Percentiles rank a stretch among this genome's conserved stretches.
phyloP scores from a whole-genome alignment of 1,140 invertebrate species.

The Hyposmocoma kahamanoa region DNA sequence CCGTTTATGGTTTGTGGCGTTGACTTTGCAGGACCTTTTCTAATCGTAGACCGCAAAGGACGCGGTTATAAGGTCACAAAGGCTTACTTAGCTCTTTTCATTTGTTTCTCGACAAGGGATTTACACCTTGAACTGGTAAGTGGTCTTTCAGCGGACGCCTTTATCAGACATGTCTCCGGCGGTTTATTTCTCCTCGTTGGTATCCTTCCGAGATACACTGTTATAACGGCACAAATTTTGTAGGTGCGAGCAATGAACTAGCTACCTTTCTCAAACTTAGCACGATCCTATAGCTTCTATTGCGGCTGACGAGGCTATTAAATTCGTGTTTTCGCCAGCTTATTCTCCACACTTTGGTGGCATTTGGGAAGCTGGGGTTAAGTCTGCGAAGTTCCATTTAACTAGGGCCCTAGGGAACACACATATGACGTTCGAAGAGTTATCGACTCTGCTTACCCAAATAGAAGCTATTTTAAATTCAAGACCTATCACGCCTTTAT shows the following conservation, averaged over 20 bases:
- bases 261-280: background rate
- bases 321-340: conserved; percentile 31
- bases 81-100: conserved; percentile 18
- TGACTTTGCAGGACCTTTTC: conserved; percentile 29
- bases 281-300: conserved; percentile 2
- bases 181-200: conserved; percentile 45
- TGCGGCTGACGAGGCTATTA: conserved; percentile 17
- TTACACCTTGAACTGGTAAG: conserved; percentile 30
- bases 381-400: conserved; percentile 29
- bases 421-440: conserved; percentile 20
- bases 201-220: conserved; percentile 23
- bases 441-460: conserved; percentile 4
- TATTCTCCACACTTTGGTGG: conserved; percentile 34
- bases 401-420: conserved; percentile 19
- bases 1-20: conserved; percentile 24
- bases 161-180: conserved; percentile 35
- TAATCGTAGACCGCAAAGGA: conserved; percentile 12
- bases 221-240: conserved; percentile 40
- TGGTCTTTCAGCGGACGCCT: conserved; percentile 18
- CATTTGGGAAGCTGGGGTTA: conserved; percentile 34
- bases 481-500: conserved; percentile 30
- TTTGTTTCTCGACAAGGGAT: conserved; percentile 23
- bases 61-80: conserved; percentile 11
- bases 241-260: conserved; percentile 16
- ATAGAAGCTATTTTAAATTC: conserved; percentile 32